These are phyloP conservation scores for Pseudococcus viburni DNA, from an alignment of 2,888 invertebrate genomes.

Conservation along the genomic window DNA sequence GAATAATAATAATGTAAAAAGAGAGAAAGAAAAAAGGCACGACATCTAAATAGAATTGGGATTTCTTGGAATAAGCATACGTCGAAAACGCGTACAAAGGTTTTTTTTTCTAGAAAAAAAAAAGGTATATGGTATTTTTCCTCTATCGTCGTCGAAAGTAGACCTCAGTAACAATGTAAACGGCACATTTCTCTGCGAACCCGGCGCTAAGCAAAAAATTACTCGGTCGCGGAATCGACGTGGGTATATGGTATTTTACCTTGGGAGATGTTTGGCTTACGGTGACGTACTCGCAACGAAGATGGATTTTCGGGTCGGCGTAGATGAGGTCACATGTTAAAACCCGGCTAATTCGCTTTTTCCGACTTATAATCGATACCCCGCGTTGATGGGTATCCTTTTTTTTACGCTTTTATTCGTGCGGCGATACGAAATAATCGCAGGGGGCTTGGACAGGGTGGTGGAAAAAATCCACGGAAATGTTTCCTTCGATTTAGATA, in stretches of 20 bases:
- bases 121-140: background rate
- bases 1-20: constrained; percentile 8
- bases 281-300: background rate
- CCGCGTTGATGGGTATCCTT: background rate
- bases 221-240: background rate
- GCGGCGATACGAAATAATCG: background rate
- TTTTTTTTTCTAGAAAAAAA: background rate
- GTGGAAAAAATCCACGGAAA: constrained; percentile 38
- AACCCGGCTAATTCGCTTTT: constrained; percentile 22
- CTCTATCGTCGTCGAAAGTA: background rate
- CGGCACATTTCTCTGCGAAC: background rate
- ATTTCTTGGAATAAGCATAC: background rate
- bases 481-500: constrained; percentile 52
- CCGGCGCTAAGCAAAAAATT: background rate
- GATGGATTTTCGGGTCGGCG: constrained; percentile 3
- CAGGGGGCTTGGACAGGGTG: background rate
- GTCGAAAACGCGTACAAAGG: background rate
- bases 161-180: background rate
- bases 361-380: constrained; percentile 47
- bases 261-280: background rate
- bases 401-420: background rate
- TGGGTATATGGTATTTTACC: background rate
- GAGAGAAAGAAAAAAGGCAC: background rate
- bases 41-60: background rate
- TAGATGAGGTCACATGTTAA: constrained; percentile 20